Evolutionary conservation across 2,888 invertebrate genomes (phyloP), one percentile per base, ranked within the genome.

Genomic region (Clunio marinus): DNA sequence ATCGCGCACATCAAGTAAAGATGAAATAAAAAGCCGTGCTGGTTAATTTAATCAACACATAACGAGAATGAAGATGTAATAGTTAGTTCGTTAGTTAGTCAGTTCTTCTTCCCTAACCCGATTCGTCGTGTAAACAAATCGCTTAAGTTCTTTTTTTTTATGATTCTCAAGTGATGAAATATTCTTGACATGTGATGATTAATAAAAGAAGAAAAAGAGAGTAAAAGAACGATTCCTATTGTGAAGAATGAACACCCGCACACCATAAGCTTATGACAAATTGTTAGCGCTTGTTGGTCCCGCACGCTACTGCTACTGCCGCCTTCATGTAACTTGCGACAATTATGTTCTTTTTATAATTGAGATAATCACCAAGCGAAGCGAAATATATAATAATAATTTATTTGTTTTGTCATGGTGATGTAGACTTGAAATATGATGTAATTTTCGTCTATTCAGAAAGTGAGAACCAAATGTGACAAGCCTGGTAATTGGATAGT

Each of bases 141-240:
- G 55, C 2, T 28, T 17, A n/a, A 28, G 15, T 59, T 55, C 25
- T 27, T 57, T 57, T 5, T 62, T 41, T 62, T 62, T 62, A 62
- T 62, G 37, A 62, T 62, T 28, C 62, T 22, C 15, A 41, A 62
- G 62, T 62, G 62, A 62, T 62, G 62, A 62, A 62, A 62, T 62
- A 62, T 41, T 62, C 32, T 25, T 62, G 62, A 62, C 62, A 62
- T 37, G 45, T n/a, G 62, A 62, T 62, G 62, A 62, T 62, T 62
- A 62, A 62, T 62, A 37, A 62, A 62, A 62, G 4, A 15, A 13
- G n/a, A n/a, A n/a, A n/a, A n/a, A n/a, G 15, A 45, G 8, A 7
- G 15, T 15, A 17, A 45, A 45, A 4, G 4, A 32, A 7, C 4
- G 10, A 32, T 4, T 4, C 45, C 45, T 5, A 17, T 17, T 45